Conservation (phyloP, 2,888 invertebrate genomes). For the Nycteola revayana region DNA sequence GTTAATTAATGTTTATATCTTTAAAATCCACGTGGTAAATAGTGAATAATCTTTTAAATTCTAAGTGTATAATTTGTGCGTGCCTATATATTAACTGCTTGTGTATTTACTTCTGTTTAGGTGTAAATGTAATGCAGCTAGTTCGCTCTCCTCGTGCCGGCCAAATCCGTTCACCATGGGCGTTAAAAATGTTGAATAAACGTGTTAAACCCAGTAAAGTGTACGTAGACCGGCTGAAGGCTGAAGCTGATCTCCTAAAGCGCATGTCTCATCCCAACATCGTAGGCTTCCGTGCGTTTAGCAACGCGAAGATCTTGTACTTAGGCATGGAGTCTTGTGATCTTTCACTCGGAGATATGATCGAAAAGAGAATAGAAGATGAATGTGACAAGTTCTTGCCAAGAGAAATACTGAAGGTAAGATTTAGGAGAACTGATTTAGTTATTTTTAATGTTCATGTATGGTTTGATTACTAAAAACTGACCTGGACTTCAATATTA, state of each 20-base stretch:
- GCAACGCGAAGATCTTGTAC: conserved; percentile 80
- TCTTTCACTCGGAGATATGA: conserved; percentile 86
- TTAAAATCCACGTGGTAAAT: neutral
- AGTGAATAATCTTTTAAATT: too few species aligned
- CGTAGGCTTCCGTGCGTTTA: conserved; percentile 86
- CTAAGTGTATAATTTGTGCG: too few species aligned
- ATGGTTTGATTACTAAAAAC: too few species aligned
- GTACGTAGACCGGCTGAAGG: conserved; percentile 81
- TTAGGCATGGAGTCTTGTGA: conserved; percentile 91
- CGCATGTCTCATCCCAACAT: conserved; percentile 90
- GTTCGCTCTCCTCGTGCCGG: conserved; percentile 87
- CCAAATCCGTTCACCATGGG: conserved; percentile 91
- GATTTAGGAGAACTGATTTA: too few species aligned
- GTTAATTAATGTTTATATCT: too few species aligned
- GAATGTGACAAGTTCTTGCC: conserved; percentile 82
- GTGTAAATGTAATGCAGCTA: conserved; percentile 89
- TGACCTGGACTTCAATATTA: too few species aligned
- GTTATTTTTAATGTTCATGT: too few species aligned
- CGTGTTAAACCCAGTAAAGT: conserved; percentile 66
- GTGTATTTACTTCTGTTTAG: too few species aligned
- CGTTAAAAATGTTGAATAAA: conserved; percentile 87
- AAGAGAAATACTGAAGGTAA: conserved; percentile 83
- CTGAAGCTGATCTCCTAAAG: conserved; percentile 87
- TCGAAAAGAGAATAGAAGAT: conserved; percentile 85
- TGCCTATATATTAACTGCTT: neutral